phyloP scores from a whole-genome alignment of 37 sponge, comb jelly and placozoan species.

The Diacarnus erythraeanus region DNA sequence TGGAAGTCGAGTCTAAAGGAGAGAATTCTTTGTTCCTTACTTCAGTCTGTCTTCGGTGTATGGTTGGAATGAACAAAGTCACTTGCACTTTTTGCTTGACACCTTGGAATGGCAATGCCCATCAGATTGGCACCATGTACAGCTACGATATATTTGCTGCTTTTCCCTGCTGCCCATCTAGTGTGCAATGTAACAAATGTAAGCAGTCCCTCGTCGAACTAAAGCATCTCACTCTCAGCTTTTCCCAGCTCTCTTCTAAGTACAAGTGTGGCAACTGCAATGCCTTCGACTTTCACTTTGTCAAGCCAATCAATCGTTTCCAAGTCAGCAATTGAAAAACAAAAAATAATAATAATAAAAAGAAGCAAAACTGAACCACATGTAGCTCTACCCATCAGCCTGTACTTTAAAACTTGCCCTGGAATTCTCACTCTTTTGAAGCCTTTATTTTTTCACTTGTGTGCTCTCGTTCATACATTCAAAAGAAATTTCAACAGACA shows the following conservation, averaged over 20 bases:
- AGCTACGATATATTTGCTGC: conserved; percentile 90
- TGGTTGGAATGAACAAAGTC: conserved; percentile 72
- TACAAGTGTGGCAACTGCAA: conserved; percentile 75
- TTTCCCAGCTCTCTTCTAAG: conserved; percentile 70
- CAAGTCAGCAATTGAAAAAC: too few relatives aligned
- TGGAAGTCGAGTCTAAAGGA: conserved; percentile 74
- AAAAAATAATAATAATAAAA: too few relatives aligned
- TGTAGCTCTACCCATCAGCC: too few relatives aligned
- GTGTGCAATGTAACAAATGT: conserved; percentile 79
- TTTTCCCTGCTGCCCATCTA: conserved; percentile 74
- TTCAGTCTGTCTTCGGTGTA: conserved; percentile 81
- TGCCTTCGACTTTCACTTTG: conserved; percentile 79
- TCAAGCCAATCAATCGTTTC: conserved; percentile 72
- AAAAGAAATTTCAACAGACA: too few relatives aligned
- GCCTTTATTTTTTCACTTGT: too few relatives aligned
- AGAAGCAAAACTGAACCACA: neutral
- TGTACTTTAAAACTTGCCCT: too few relatives aligned
- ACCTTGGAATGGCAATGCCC: conserved; percentile 79
- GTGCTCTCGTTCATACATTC: too few relatives aligned
- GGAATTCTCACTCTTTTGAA: too few relatives aligned
- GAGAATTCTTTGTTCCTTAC: conserved; percentile 63
- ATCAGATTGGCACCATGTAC: conserved; percentile 94
- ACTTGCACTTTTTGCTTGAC: conserved; percentile 71
- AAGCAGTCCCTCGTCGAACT: conserved; percentile 60
- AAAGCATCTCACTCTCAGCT: conserved; percentile 46